phyloP scores from a whole-genome alignment of 2,797 vertebrate genomes.

The Galaxias olidus region DNA sequence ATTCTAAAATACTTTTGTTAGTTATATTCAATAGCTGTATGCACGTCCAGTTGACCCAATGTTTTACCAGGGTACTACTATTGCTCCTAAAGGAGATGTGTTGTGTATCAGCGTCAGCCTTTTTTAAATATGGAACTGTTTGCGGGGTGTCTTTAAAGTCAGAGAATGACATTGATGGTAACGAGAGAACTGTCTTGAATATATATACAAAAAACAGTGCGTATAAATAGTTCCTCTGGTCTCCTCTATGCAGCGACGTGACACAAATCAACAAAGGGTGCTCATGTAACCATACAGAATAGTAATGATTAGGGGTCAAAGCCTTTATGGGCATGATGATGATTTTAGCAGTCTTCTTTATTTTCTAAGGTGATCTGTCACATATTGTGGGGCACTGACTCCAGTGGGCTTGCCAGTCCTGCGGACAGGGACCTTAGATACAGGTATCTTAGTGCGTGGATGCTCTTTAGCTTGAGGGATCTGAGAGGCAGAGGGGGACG shows the following conservation, averaged over 20 bases:
- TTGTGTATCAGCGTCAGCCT: conserved; percentile 69
- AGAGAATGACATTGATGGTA: conserved; percentile 44
- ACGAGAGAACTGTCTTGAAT: not conserved
- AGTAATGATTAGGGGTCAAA: conserved; percentile 36
- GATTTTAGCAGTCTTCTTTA: conserved; percentile 55
- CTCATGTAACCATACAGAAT: conserved; percentile 22
- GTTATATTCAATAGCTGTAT: conserved; percentile 61
- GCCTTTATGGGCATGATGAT: conserved; percentile 15
- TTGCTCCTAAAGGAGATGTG: conserved; percentile 56
- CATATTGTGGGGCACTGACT: not conserved
- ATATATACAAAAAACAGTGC: not conserved
- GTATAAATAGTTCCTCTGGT: not conserved
- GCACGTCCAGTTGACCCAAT: conserved; percentile 53
- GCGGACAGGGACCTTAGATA: conserved; percentile 93
- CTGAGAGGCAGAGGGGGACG: conserved; percentile 66
- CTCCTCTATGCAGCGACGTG: too few species aligned
- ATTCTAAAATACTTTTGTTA: conserved; percentile 45
- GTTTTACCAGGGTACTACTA: conserved; percentile 45
- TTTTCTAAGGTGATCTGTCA: conserved; percentile 77
- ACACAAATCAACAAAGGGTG: conserved; percentile 35
- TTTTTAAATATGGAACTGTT: conserved; percentile 37
- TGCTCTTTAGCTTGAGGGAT: conserved; percentile 84
- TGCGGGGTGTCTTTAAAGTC: conserved; percentile 34
- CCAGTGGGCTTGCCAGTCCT: conserved; percentile 75
- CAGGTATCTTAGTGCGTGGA: conserved; percentile 93